Evolutionary conservation across 2,888 invertebrate genomes (phyloP).

Genomic region (Gerris lacustris): DNA sequence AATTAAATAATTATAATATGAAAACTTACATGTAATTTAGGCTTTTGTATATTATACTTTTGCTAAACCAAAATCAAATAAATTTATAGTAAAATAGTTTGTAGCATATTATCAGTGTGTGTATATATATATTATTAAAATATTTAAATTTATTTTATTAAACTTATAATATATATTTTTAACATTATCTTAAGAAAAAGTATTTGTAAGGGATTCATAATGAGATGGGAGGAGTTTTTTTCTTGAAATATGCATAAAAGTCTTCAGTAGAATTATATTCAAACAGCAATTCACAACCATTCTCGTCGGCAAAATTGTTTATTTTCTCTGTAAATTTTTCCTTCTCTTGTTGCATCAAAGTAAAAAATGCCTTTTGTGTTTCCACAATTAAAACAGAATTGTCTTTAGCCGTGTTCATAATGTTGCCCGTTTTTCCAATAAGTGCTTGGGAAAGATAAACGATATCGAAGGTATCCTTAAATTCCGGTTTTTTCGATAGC

Average conservation of each 20-base stretch:
- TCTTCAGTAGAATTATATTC: neutral
- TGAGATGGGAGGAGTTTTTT: neutral
- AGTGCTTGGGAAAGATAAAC: conserved; percentile 2
- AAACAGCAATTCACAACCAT: conserved; percentile 1
- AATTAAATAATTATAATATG: no score
- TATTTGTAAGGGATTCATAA: no score
- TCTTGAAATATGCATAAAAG: neutral
- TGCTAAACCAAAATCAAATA: no score
- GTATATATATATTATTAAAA: no score
- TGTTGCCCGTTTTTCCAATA: neutral
- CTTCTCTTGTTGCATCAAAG: neutral
- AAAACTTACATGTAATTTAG: no score
- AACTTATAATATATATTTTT: no score
- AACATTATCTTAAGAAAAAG: no score
- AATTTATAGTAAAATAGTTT: no score
- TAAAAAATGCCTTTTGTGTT: neutral
- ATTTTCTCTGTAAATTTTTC: neutral
- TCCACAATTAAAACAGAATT: neutral
- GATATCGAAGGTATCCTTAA: neutral
- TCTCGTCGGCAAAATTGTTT: neutral
- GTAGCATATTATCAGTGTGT: no score
- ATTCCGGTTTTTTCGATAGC: neutral
- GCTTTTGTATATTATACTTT: no score
- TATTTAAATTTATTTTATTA: no score
- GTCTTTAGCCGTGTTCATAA: neutral